Base-by-base conservation (phyloP, 1,140 invertebrate genomes). In the Penaeus japonicus region DNA sequence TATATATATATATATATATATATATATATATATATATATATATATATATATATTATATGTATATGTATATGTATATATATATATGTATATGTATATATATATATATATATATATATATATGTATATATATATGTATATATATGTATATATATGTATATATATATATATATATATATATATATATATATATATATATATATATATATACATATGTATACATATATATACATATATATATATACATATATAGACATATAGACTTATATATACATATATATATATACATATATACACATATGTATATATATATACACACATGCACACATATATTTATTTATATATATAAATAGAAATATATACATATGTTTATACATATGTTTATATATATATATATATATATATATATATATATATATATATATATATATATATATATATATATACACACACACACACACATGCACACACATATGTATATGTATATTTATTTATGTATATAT, bases 321-420 rank as follows among this genome's bases (percentile, higher is more conserved):
- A 39, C 7, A 39, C 7, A 70, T 70, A 22, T 70, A 70, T 70
- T 12, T 70, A 70, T 70, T 17, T 39, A 39, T 39, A 39, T 39
- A 39, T 39, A 39, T 39, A 7, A 4, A 39, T 39, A 39, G 2
- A 39, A 4, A 39, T 39, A 39, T 39, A 39, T 39, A 7, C 7
- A 39, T 39, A 39, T 39, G 7, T 39, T 4, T 39, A 39, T 39
- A 39, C 7, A 7, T 39, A 39, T 39, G 7, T 39, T 4, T 39
- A 39, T 39, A 39, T 70, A 70, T 70, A 70, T 70, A 70, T 70
- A 22, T 70, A 70, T 70, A 70, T 70, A 70, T 70, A 70, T 70
- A 70, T 70, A 70, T 70, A 70, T 70, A 70, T 70, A 70, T 70
- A 70, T 70, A 22, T 70, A 22, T 70, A 70, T 70, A 70, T 70